Evolutionary conservation across 2,888 invertebrate species (phyloP).

Genomic region (Oeneis ivallda): DNA sequence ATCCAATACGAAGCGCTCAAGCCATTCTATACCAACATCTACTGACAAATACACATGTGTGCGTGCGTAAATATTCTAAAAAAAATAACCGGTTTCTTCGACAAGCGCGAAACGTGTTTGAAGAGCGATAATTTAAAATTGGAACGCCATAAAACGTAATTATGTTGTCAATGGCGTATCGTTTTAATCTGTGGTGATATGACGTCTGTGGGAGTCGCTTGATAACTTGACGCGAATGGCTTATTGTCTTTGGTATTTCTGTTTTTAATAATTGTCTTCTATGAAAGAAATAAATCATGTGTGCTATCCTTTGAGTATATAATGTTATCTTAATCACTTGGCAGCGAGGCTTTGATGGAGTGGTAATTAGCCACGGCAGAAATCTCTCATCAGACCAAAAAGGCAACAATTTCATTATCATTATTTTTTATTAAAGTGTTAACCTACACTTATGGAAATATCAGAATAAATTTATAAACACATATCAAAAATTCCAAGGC

Average conservation of each 20-base stretch:
- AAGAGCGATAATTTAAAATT: constrained; percentile 35
- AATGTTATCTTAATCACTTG: too few species aligned
- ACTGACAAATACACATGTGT: background rate
- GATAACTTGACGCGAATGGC: background rate
- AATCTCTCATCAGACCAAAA: too few species aligned
- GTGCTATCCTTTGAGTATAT: too few species aligned
- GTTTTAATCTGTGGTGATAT: constrained; percentile 33
- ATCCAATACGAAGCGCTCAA: constrained; percentile 6
- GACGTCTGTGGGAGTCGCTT: constrained; percentile 31
- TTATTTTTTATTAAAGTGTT: too few species aligned
- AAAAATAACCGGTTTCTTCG: constrained; percentile 12
- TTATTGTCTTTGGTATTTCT: constrained; percentile 15
- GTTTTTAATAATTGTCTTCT: background rate
- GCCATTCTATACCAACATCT: constrained; percentile 7
- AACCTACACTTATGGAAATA: too few species aligned
- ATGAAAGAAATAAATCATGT: background rate
- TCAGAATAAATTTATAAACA: too few species aligned
- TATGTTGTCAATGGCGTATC: constrained; percentile 52
- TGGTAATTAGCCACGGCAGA: too few species aligned
- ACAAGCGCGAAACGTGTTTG: constrained; percentile 30
- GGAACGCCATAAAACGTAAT: constrained; percentile 46
- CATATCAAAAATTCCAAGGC: too few species aligned
- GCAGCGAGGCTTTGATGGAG: too few species aligned
- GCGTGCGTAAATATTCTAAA: constrained; percentile 20
- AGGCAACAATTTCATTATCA: too few species aligned